phyloP scores from a whole-genome alignment of 2,113 vertebrate genomes.

The Sigmodon hispidus region DNA sequence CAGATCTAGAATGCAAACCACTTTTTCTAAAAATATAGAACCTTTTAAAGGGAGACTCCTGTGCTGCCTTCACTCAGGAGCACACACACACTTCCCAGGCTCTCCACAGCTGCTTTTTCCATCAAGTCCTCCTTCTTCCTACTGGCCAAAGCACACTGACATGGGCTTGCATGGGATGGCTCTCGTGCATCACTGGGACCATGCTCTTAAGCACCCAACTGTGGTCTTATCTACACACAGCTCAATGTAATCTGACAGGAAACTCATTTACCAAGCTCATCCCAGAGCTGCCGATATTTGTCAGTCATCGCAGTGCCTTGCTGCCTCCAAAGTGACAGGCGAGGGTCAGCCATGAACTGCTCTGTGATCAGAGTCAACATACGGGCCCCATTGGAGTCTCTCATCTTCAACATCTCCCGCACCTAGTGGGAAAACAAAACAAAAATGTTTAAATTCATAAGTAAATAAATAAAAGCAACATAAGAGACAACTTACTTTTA shows the following conservation, averaged over 20 bases:
- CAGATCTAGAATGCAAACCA: conserved; percentile 6
- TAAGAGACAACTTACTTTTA: neutral
- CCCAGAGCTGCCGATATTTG: conserved; percentile 98
- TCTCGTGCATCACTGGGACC: neutral
- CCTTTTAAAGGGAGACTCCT: neutral
- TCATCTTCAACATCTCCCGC: conserved; percentile 98
- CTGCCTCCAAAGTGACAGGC: conserved; percentile 94
- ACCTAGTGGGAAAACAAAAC: conserved; percentile 86
- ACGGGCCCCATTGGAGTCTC: conserved; percentile 96
- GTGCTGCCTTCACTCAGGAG: neutral
- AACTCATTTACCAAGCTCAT: conserved; percentile 89
- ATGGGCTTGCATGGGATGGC: neutral
- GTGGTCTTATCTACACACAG: conserved; percentile 47
- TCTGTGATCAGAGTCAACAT: conserved; percentile 98
- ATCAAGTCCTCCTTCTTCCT: conserved; percentile 27
- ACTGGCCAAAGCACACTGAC: neutral
- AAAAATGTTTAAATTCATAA: conserved; percentile 53
- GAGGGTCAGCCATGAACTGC: conserved; percentile 97
- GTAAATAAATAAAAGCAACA: neutral
- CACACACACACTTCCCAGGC: neutral
- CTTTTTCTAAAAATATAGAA: neutral
- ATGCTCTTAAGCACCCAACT: conserved; percentile 21
- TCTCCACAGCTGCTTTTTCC: conserved; percentile 1
- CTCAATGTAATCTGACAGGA: conserved; percentile 54
- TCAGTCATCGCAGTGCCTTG: conserved; percentile 98